Evolutionary conservation across 2,113 vertebrate species (phyloP), one percentile per base, ranked within the genome.

Genomic region (Pedetes capensis): DNA sequence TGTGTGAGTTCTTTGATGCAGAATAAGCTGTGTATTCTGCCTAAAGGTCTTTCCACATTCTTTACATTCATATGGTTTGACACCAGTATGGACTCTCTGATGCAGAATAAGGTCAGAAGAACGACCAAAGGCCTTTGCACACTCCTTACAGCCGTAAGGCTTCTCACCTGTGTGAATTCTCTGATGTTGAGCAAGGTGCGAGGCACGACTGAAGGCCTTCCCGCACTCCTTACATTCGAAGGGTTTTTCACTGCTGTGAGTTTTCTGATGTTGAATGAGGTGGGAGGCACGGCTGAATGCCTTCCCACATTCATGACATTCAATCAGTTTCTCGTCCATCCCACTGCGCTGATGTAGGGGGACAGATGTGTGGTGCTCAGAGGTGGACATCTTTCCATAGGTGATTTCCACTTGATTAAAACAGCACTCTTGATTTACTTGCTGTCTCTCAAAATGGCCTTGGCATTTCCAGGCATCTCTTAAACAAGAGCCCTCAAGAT

Each of bases 21-120:
- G 98, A 87, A 98, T 98, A 91, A 99, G 99, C 42, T 97, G 95
- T 23, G 97, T 97, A 37, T 96, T 95, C 59, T 97, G 97, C 66
- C 95, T 72, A 18, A 97, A 98, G 16, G 90, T 83, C 83, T 97
- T 97, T 29, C 95, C 94, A 75, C 97, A 97, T 22, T 98, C 96
- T 27, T 95, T 91, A 74, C 97, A 98, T 23, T 91, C 94, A 44
- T 97, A 98, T 14, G 96, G 96, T 90, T 97, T 98, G 89, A 97
- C 87, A 34, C 96, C 97, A 12, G 95, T 97, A 34, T 97, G 96
- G 47, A 96, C 92, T 82, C 96, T 95, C 72, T 95, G 96, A 69
- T 97, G 97, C 0, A 96, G 94, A 44, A 44, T 93, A 22, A 97
- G 96, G 72, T 97, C 96, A 2, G 97, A 97, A n/a, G 93, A 85